Conservation (phyloP, 2,113 vertebrate species). For the Bolborhynchus lineola region DNA sequence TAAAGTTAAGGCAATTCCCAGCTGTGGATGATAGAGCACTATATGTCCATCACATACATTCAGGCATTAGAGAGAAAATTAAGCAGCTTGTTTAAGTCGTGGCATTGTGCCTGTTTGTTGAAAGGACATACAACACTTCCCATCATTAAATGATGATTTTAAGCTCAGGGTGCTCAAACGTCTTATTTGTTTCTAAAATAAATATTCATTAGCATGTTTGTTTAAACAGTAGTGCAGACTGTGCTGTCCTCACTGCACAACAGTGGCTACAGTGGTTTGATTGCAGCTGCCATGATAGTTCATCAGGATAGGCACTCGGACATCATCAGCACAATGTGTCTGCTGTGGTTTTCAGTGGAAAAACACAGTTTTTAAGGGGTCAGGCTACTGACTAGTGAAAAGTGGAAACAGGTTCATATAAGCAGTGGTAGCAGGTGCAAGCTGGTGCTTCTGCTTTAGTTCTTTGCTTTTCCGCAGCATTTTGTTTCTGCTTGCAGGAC, state of each 20-base stretch:
- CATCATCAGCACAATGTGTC: background rate
- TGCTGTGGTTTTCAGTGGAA: background rate
- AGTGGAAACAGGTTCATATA: background rate
- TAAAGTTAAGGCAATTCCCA: constrained; percentile 9
- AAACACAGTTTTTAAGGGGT: background rate
- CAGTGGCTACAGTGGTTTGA: background rate
- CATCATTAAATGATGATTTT: constrained; percentile 23
- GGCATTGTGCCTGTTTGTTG: background rate
- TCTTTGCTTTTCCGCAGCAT: background rate
- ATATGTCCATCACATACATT: background rate
- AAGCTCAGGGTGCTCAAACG: background rate
- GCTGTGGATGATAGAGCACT: background rate
- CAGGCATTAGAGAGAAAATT: background rate
- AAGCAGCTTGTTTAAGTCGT: background rate
- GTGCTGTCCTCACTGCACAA: background rate
- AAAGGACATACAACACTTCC: background rate
- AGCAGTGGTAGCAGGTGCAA: background rate
- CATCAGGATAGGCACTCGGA: rapidly evolving
- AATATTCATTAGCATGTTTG: background rate
- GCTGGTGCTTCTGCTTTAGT: background rate
- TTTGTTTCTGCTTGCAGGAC: background rate
- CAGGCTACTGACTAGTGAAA: background rate
- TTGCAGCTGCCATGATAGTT: background rate
- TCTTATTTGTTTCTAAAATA: constrained; percentile 1
- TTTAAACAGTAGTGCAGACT: background rate